Conservation (phyloP, 2,113 vertebrate species). For the Hypomesus transpacificus region DNA sequence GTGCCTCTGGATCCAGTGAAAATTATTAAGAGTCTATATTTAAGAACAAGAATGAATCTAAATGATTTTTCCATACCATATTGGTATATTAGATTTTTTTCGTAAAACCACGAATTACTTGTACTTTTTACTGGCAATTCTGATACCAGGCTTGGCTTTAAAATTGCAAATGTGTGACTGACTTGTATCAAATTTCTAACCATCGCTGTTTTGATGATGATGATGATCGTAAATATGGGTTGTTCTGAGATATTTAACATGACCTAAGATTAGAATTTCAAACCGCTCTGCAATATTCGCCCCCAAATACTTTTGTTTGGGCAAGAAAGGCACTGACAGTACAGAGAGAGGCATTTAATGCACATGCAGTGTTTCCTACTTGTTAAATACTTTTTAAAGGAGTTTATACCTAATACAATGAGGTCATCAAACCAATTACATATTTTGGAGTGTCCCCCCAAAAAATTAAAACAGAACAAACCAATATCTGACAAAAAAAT, state of each 20-base stretch:
- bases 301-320: slow-evolving; percentile 39
- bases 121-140: slow-evolving; percentile 71
- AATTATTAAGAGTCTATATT: slow-evolving; percentile 74
- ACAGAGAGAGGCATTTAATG: slow-evolving; percentile 30
- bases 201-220: slow-evolving; percentile 60
- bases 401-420: slow-evolving; percentile 8
- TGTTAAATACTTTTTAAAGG: slow-evolving; percentile 28
- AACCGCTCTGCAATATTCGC: slow-evolving; percentile 33
- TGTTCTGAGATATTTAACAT: slow-evolving; percentile 57
- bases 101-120: slow-evolving; percentile 74
- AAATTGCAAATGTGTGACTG: slow-evolving; percentile 54
- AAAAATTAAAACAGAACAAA: slow-evolving; percentile 1
- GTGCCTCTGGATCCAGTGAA: slow-evolving; percentile 75
- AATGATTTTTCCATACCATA: slow-evolving; percentile 80
- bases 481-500: slow-evolving; percentile 24
- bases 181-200: slow-evolving; percentile 54
- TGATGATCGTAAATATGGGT: slow-evolving; percentile 46
- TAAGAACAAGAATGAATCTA: slow-evolving; percentile 73
- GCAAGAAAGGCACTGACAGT: slow-evolving; percentile 17
- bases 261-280: slow-evolving; percentile 51
- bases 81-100: slow-evolving; percentile 79
- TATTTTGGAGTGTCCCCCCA: background rate
- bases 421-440: slow-evolving; percentile 38
- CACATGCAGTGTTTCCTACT: slow-evolving; percentile 27
- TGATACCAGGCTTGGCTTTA: slow-evolving; percentile 72